These are phyloP conservation scores for Brachionus rotundiformis DNA, from an alignment of 1,140 invertebrate species.

Conservation along the genomic window DNA sequence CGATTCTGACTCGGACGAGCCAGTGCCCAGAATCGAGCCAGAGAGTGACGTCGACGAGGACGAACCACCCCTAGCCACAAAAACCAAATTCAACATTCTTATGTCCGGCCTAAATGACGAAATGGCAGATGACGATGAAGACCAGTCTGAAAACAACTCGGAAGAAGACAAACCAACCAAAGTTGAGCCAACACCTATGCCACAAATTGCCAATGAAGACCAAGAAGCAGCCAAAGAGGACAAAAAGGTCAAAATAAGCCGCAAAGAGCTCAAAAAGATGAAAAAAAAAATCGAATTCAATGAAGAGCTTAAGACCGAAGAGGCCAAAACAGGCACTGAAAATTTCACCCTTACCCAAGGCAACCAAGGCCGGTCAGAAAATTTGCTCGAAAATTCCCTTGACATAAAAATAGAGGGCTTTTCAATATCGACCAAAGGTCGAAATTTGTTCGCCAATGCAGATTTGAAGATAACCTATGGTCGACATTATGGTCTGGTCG, in stretches of 20 bases:
- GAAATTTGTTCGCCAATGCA: slow-evolving; percentile 95
- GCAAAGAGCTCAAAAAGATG: slow-evolving; percentile 52
- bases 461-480: slow-evolving; percentile 88
- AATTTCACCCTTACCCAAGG: slow-evolving; percentile 91
- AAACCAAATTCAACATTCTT: slow-evolving; percentile 12
- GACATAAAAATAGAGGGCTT: slow-evolving; percentile 98
- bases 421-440: slow-evolving; percentile 93
- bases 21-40: background rate
- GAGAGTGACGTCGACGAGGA: background rate
- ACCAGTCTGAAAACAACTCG: background rate
- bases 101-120: background rate
- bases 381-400: slow-evolving; percentile 85
- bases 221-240: background rate
- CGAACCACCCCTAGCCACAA: background rate
- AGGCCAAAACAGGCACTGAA: slow-evolving; percentile 59
- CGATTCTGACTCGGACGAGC: background rate
- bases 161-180: background rate
- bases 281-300: slow-evolving; percentile 28
- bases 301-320: background rate
- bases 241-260: slow-evolving; percentile 28
- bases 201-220: background rate
- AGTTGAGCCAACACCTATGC: background rate
- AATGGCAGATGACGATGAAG: background rate
- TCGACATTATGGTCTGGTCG: slow-evolving; percentile 92
- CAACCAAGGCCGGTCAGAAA: slow-evolving; percentile 79